Percentiles rank a stretch among this genome's conserved stretches.
These are phyloP conservation scores for Reinhardtius hippoglossoides DNA, from an alignment of 2,113 vertebrate genomes.

Conservation along the genomic window DNA sequence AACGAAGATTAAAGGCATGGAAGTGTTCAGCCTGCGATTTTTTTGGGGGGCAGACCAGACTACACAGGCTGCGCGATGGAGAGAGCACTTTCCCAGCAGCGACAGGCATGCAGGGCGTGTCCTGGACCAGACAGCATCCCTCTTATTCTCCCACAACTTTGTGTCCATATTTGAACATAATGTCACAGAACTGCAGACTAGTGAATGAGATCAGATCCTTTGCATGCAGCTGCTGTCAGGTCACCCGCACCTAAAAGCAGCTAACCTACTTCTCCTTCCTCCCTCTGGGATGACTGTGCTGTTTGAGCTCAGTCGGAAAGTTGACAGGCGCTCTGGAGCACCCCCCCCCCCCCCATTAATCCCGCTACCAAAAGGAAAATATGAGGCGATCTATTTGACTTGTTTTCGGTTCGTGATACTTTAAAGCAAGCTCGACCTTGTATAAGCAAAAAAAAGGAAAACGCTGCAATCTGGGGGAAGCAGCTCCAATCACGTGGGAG, in stretches of 20 bases:
- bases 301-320: conserved; percentile 42
- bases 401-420: background rate
- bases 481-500: no score
- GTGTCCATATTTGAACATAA: conserved; percentile 45
- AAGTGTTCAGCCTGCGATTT: conserved; percentile 31
- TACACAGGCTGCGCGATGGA: conserved; percentile 54
- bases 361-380: background rate
- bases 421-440: background rate
- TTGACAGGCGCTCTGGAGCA: conserved; percentile 27
- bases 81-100: conserved; percentile 58
- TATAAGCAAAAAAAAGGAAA: no score
- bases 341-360: background rate
- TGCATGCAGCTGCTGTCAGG: conserved; percentile 16
- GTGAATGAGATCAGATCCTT: conserved; percentile 15
- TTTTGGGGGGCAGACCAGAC: conserved; percentile 17
- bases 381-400: background rate
- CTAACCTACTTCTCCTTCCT: conserved; percentile 20
- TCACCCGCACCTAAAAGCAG: conserved; percentile 16
- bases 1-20: conserved; percentile 23
- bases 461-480: background rate
- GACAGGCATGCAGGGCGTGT: conserved; percentile 74
- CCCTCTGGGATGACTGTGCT: conserved; percentile 52
- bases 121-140: conserved; percentile 73
- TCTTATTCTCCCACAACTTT: conserved; percentile 60
- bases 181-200: background rate